Evolutionary conservation across 2,797 vertebrate species (phyloP), one percentile per base, ranked within the genome.

Genomic region (Eulemur mongoz): DNA sequence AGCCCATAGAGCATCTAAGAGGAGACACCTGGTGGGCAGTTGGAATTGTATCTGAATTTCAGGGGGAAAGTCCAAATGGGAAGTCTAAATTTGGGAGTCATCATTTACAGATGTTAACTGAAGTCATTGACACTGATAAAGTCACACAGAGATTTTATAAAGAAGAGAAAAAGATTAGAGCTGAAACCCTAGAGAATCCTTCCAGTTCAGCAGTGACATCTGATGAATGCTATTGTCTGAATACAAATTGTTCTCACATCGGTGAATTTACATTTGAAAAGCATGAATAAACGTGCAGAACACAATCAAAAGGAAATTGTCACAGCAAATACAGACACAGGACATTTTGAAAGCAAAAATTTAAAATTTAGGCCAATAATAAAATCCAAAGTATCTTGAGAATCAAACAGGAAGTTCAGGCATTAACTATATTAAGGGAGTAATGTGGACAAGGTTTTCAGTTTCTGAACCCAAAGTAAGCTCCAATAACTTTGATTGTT

Each of bases 231-330:
- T 84, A 59, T 94, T 96, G 89, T 98, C 94, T 95, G 82, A 88
- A 83, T 67, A 73, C 12, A 85, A n/a, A 54, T 63, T 63, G 57
- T 48, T 97, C 40, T 93, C 95, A 48, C 20, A 45, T 95, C 59
- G 11, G 14, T 93, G 52, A 93, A 96, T 97, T 95, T 94, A 88
- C 89, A 97, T 96, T 96, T 97, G 92, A 96, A 96, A 96, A 94
- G 93, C 88, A 65, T 20, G 81, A 93, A 73, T 88, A 96, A 95
- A 88, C 81, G 93, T 93, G 81, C 57, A 96, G 94, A 86, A 90
- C 84, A 72, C 45, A 94, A 89, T 96, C 61, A 79, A 79, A 84
- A 50, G 91, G 57, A 96, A 95, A 97, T 96, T 65, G 93, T 94
- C 96, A 91, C 35, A 70, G 79, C 85, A 95, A 91, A 92, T 87